A percentile compares a stretch with the other conserved stretches of the same genome.
These are phyloP conservation scores for Onychomys torridus DNA, from an alignment of 2,797 vertebrate species.

Conservation along the genomic window DNA sequence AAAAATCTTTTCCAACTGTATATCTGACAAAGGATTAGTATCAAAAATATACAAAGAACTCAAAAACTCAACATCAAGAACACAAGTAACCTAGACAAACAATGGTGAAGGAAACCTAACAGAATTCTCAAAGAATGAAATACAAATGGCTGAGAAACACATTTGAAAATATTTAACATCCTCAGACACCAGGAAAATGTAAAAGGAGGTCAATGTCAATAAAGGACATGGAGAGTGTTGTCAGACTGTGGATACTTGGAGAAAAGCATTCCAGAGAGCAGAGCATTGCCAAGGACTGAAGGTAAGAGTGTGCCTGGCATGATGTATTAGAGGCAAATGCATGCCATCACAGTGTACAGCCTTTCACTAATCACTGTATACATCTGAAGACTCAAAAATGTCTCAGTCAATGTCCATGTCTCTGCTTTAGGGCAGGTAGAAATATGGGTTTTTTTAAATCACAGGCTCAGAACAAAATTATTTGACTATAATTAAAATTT, in stretches of 20 bases:
- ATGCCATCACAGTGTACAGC: background rate
- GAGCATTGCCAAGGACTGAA: background rate
- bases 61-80: background rate
- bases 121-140: background rate
- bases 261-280: background rate
- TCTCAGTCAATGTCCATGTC: background rate
- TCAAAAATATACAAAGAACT: background rate
- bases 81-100: background rate
- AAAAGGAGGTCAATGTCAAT: background rate
- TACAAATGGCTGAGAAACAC: background rate
- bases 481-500: background rate
- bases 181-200: background rate
- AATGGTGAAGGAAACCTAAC: background rate
- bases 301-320: background rate
- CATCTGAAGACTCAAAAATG: background rate
- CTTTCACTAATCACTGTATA: background rate
- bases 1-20: background rate
- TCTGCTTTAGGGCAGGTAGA: background rate
- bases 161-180: background rate
- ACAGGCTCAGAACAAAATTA: background rate
- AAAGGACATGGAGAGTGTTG: background rate
- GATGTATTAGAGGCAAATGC: background rate
- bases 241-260: background rate
- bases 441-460: background rate
- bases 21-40: background rate